A percentile compares a stretch with the other conserved stretches of the same genome.
Conservation (phyloP, 2,888 invertebrate genomes). For the Brachylomia viminalis region DNA sequence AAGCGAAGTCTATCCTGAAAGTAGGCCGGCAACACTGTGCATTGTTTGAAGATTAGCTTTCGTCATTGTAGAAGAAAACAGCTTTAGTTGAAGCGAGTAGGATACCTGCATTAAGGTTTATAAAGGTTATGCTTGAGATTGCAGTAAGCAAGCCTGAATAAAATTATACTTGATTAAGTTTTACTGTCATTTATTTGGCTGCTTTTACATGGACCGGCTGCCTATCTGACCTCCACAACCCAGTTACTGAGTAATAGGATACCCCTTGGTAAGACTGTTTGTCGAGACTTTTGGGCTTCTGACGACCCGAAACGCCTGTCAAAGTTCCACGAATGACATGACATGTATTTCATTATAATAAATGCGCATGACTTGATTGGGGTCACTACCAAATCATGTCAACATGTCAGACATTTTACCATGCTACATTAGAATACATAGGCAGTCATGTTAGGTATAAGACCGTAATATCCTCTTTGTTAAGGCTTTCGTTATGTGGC, state of each 20-base stretch:
- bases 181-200: no score
- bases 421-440: neutral
- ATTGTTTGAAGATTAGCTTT: slow-evolving; percentile 31
- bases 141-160: no score
- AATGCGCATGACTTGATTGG: neutral
- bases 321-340: no score
- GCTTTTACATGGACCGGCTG: no score
- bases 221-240: no score
- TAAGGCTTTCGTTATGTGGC: neutral
- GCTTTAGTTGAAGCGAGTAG: neutral
- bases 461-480: neutral
- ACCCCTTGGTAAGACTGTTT: no score
- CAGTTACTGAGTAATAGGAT: no score
- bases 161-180: no score
- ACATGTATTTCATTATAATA: neutral
- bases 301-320: no score
- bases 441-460: neutral
- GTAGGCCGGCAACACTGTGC: slow-evolving; percentile 33
- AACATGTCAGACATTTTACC: no score
- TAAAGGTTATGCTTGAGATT: neutral
- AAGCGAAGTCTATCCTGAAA: slow-evolving; percentile 15
- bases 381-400: neutral
- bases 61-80: slow-evolving; percentile 15
- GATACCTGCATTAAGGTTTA: neutral
- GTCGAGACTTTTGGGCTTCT: no score